phyloP scores from a whole-genome alignment of 2,888 invertebrate species.

The Minunthozetes semirufus region DNA sequence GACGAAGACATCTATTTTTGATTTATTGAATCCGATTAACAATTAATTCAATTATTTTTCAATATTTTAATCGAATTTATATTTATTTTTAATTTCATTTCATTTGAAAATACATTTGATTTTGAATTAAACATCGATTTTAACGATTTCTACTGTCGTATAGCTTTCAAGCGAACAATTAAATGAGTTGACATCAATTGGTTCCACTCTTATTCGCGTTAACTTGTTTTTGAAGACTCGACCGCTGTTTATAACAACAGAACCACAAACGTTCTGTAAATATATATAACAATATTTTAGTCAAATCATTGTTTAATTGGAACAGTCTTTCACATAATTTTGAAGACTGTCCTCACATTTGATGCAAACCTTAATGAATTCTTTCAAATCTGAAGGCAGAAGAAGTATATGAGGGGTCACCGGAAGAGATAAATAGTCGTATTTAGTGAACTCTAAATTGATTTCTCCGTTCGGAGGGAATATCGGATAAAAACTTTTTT shows the following conservation, averaged over 20 bases:
- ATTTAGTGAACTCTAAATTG: conserved; percentile 57
- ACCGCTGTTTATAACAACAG: conserved; percentile 78
- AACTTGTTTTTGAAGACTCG: conserved; percentile 71
- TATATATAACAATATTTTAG: background rate
- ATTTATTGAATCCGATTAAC: background rate
- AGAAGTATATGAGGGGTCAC: conserved; percentile 72
- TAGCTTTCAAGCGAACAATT: conserved; percentile 25
- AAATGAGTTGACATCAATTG: conserved; percentile 7
- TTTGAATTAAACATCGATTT: conserved; percentile 6
- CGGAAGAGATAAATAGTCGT: conserved; percentile 51
- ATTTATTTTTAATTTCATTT: background rate
- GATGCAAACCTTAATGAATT: conserved; percentile 64
- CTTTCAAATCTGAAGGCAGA: conserved; percentile 73
- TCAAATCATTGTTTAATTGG: conserved; percentile 10
- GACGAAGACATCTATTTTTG: background rate
- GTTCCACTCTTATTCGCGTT: conserved; percentile 59
- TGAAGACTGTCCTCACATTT: conserved; percentile 43
- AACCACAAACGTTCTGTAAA: conserved; percentile 61
- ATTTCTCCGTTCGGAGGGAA: conserved; percentile 64
- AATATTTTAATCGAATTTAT: background rate
- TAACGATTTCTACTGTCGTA: conserved; percentile 32
- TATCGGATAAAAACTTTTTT: conserved; percentile 70
- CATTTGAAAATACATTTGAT: background rate
- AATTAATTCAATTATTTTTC: background rate
- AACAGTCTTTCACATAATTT: background rate